Evolutionary conservation across 2,113 vertebrate species (phyloP), one percentile per base, ranked within the genome.

Genomic region (Cairina moschata): DNA sequence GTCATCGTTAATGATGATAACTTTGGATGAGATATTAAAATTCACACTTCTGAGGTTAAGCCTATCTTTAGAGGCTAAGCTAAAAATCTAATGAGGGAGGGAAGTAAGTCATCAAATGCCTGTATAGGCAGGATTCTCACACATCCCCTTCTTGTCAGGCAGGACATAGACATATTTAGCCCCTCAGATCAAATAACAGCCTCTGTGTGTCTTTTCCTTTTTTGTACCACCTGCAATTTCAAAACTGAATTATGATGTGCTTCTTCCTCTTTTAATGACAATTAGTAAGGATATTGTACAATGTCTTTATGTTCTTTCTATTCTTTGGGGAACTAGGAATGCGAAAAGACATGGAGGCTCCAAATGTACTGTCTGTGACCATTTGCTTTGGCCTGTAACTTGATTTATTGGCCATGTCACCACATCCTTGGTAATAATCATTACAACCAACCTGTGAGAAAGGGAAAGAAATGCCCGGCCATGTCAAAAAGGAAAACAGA

Each of bases 221-320:
- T 91, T 60, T 92, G 8, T n/a, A 96, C 54, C 58, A 95, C 60
- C 5, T 96, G 76, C 96, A 82, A 83, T 91, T 97, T 96, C 80
- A 96, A 94, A 97, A 94, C 73, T 90, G 85, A 95, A 96, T 96
- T 97, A 96, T 96, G 97, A 94, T 84, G 73, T 91, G 83, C 25
- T 93, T 90, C 82, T 93, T 96, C 88, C 83, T 96, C 68, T 56
- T 93, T 91, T 94, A 97, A 88, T 95, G 96, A 93, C 76, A 96
- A 91, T 91, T 97, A 97, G 50, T 81, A 92, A 95, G 80, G 73
- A 84, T 96, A 94, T 95, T 94, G 90, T 96, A 93, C 74, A 38
- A 88, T 71, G 36, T 44, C 80, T 95, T 97, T 88, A 93, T 96
- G 91, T 76, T 87, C 90, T 96, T 92, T 91, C 63, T 97, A 85